Evolutionary conservation across 2,888 invertebrate genomes (phyloP), one percentile per base, ranked within the genome.

Genomic region (Uropetala carovei): DNA sequence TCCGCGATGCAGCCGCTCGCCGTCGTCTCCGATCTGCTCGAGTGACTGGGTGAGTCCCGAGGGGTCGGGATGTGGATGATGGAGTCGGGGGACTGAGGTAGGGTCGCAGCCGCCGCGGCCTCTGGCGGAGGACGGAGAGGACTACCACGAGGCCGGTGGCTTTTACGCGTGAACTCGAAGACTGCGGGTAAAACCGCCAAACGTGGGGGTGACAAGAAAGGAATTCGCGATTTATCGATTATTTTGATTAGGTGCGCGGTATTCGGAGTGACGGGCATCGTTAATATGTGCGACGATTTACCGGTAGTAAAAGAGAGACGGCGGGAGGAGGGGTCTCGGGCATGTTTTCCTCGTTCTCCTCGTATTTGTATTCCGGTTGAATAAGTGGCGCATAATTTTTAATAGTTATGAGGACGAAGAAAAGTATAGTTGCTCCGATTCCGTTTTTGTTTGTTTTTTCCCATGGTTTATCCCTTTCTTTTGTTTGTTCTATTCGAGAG

Each of bases 1-100:
- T 75, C 75, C 75, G 75, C 75, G 75, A 75, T 75, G 75, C 75
- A 75, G 75, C 75, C 75, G 75, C 75, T 27, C 75, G n/a, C 75
- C 75, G 75, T 75, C 75, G 75, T 75, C 75, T 75, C 22, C 75
- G 75, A 75, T 75, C 75, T 75, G 75, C 75, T 22, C 75, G 75
- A 75, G 27, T 75, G 75, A 75, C 75, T 75, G 75, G 75, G 75
- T 75, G 75, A 75, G 75, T 22, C 27, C n/a, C 18, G 75, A 18
- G 68, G 43, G 43, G 13, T 56, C 68, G 85, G 13, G 57, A 58
- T 85, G 85, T 43, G n/a, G 56, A 16, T 64, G 64, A 7, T 16
- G 30, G 60, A 57, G 5, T 43, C 43, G 27, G 83, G 27, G 83
- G 68, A 68, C 7, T 68, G 68, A 13, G 68, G 68, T 3, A 43